Evolutionary conservation across 2,113 vertebrate genomes (phyloP).

Genomic region (Aramus guarauna): DNA sequence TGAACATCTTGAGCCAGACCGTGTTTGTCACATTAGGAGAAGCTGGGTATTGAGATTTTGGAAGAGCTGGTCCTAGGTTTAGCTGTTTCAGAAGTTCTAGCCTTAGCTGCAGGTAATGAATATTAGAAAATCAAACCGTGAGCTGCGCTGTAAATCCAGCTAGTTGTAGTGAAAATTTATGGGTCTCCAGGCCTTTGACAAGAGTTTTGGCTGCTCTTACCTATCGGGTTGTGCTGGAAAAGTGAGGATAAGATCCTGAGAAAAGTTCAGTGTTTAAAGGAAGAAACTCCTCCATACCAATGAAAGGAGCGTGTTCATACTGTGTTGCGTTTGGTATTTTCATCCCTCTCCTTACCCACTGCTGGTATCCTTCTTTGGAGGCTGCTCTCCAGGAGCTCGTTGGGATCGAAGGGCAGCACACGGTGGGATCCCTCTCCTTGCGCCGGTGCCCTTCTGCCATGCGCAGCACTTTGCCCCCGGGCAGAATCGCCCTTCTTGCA

Average conservation of each 20-base stretch:
- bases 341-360: neutral
- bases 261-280: neutral
- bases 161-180: neutral
- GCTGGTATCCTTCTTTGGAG: neutral
- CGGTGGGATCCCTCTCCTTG: neutral
- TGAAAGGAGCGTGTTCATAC: neutral
- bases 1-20: too few relatives aligned
- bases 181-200: neutral
- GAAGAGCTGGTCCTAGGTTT: neutral
- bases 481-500: neutral
- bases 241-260: neutral
- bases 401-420: rapidly evolving
- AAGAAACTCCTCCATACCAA: neutral
- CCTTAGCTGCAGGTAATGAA: neutral
- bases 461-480: neutral
- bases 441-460: neutral
- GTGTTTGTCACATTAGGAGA: rapidly evolving
- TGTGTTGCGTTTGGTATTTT: neutral
- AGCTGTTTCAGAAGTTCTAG: neutral
- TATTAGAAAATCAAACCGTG: neutral
- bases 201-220: neutral
- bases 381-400: neutral
- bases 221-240: neutral
- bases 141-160: neutral
- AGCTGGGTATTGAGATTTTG: neutral